Evolutionary conservation across 2,797 vertebrate species (phyloP).

Genomic region (Helarctos malayanus): DNA sequence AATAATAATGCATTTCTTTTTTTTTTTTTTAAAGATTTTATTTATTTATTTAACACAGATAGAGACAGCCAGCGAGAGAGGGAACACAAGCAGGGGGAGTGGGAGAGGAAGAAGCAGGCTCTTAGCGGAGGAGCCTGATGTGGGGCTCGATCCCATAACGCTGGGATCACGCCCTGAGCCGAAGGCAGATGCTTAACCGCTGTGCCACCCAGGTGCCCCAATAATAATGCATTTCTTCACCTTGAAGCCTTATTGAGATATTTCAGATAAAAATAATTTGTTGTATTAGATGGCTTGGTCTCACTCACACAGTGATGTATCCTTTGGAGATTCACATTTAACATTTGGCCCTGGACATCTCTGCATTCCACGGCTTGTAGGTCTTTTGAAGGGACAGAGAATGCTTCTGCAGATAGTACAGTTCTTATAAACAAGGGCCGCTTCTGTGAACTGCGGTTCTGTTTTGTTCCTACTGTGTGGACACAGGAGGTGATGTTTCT

Average conservation of each 20-base stretch:
- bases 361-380: neutral
- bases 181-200: too few relatives aligned
- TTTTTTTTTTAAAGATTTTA: too few relatives aligned
- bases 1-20: neutral
- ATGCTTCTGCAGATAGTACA: neutral
- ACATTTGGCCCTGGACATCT: neutral
- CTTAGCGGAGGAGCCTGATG: too few relatives aligned
- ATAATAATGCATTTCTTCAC: neutral
- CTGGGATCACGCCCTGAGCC: too few relatives aligned
- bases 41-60: too few relatives aligned
- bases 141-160: too few relatives aligned
- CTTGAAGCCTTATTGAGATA: slow-evolving; percentile 25
- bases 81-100: too few relatives aligned
- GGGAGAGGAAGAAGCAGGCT: too few relatives aligned
- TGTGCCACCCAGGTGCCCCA: too few relatives aligned
- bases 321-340: neutral
- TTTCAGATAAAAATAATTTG: slow-evolving; percentile 25
- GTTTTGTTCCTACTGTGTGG: neutral
- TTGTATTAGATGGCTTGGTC: neutral
- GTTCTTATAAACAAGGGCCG: neutral
- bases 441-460: neutral
- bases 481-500: neutral
- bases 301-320: neutral
- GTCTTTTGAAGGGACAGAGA: neutral
- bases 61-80: too few relatives aligned